phyloP scores from a whole-genome alignment of 1,140 invertebrate genomes.

The Tetraneura akinire region DNA sequence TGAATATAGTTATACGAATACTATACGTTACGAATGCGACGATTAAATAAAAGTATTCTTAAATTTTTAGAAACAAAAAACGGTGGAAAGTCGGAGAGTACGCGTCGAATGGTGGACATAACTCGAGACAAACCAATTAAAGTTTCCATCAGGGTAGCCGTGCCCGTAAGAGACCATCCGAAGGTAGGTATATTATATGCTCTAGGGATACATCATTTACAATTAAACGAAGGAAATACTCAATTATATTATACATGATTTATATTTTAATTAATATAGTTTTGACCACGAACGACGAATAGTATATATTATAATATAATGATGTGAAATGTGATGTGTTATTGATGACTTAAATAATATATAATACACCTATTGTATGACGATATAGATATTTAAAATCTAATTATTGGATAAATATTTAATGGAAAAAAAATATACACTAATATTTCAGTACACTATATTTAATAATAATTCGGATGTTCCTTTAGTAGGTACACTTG shows the following conservation, averaged over 20 bases:
- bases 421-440: no score
- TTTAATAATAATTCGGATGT: no score
- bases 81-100: slow-evolving; percentile 23
- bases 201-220: slow-evolving; percentile 40
- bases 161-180: slow-evolving; percentile 79
- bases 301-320: neutral
- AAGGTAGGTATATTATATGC: no score
- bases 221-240: slow-evolving; percentile 31
- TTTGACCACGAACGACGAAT: neutral
- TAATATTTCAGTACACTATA: no score
- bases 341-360: slow-evolving; percentile 6
- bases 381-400: neutral
- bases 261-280: slow-evolving; percentile 18
- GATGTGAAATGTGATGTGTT: neutral
- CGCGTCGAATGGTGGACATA: slow-evolving; percentile 74
- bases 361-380: no score
- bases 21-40: no score
- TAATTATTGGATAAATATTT: neutral
- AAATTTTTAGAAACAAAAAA: slow-evolving; percentile 26
- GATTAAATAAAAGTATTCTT: slow-evolving; percentile 1
- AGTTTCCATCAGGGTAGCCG: slow-evolving; percentile 76
- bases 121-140: slow-evolving; percentile 80
- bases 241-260: slow-evolving; percentile 10
- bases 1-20: no score
- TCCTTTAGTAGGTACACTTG: neutral